A percentile compares a stretch with the other conserved stretches of the same genome.
phyloP scores from a whole-genome alignment of 2,888 invertebrate species.

The Drosophila testacea region DNA sequence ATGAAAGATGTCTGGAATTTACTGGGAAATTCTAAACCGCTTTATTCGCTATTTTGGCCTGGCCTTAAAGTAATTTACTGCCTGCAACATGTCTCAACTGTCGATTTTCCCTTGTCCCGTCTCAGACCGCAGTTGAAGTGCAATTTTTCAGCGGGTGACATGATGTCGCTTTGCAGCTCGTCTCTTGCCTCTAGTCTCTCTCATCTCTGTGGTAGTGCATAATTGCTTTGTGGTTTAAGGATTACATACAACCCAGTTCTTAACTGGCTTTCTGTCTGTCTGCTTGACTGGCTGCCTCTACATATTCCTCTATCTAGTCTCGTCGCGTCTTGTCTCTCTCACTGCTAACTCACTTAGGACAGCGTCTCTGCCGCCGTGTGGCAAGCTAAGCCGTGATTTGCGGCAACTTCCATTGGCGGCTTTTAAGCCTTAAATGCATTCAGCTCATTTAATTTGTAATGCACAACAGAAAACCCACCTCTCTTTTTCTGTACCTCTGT shows the following conservation, averaged over 20 bases:
- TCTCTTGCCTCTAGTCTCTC: slow-evolving; percentile 10
- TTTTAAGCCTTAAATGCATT: slow-evolving; percentile 77
- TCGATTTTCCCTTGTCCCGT: neutral
- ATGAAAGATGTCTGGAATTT: slow-evolving; percentile 7
- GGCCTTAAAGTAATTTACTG: slow-evolving; percentile 74
- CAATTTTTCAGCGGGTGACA: too few relatives aligned
- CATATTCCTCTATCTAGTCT: neutral
- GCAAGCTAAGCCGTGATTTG: slow-evolving; percentile 73
- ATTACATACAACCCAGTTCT: slow-evolving; percentile 46
- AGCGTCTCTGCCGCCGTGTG: slow-evolving; percentile 31
- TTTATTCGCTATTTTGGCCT: slow-evolving; percentile 37
- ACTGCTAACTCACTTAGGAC: slow-evolving; percentile 73
- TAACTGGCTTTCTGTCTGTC: slow-evolving; percentile 5
- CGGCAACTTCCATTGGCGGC: slow-evolving; percentile 48
- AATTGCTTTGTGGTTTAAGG: slow-evolving; percentile 78
- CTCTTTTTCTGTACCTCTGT: neutral
- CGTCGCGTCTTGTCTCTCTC: neutral
- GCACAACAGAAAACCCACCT: slow-evolving; percentile 34
- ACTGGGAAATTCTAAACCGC: slow-evolving; percentile 47
- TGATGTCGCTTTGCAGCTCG: neutral
- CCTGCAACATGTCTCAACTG: slow-evolving; percentile 43
- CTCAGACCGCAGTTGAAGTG: too few relatives aligned
- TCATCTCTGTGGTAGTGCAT: slow-evolving; percentile 60
- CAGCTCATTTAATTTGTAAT: slow-evolving; percentile 76
- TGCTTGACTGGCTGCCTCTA: slow-evolving; percentile 6